These are phyloP conservation scores for Eucidaris tribuloides DNA, from an alignment of 35 echinoderm and acorn worm species.

Conservation along the genomic window DNA sequence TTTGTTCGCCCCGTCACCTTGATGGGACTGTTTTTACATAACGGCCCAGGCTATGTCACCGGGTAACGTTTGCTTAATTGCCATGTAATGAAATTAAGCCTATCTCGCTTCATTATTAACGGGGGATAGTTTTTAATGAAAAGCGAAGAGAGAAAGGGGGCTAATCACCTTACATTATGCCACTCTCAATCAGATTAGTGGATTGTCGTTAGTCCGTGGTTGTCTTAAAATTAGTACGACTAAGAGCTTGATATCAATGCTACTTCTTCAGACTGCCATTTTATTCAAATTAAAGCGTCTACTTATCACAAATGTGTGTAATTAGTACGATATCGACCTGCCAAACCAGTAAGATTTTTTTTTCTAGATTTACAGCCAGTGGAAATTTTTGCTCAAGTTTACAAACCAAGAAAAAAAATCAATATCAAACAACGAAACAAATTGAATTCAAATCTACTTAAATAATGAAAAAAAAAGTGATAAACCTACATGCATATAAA, in stretches of 20 bases:
- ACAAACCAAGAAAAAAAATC: not conserved
- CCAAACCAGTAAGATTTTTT: not conserved
- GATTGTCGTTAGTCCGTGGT: not conserved
- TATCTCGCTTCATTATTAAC: not conserved
- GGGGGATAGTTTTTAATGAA: not conserved
- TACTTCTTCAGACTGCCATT: not conserved
- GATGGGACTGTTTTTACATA: not conserved
- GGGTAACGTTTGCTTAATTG: slow-evolving; percentile 2
- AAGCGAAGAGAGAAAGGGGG: not conserved
- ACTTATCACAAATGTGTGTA: not conserved
- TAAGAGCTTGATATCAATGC: not conserved
- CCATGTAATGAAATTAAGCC: slow-evolving; percentile 11
- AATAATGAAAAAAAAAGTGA: no score
- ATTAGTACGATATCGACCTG: not conserved
- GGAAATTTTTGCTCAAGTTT: not conserved
- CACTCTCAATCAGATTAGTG: not conserved
- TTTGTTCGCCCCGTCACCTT: not conserved
- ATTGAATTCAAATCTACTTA: no score
- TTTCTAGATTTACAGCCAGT: not conserved
- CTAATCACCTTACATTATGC: not conserved
- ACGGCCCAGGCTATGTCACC: not conserved
- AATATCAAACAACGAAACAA: not conserved
- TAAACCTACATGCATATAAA: no score
- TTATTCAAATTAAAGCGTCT: no score
- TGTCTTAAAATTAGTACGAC: slow-evolving; percentile 1